Base-by-base conservation (phyloP, 2,888 invertebrate genomes). In the Agrenia bidenticulata region DNA sequence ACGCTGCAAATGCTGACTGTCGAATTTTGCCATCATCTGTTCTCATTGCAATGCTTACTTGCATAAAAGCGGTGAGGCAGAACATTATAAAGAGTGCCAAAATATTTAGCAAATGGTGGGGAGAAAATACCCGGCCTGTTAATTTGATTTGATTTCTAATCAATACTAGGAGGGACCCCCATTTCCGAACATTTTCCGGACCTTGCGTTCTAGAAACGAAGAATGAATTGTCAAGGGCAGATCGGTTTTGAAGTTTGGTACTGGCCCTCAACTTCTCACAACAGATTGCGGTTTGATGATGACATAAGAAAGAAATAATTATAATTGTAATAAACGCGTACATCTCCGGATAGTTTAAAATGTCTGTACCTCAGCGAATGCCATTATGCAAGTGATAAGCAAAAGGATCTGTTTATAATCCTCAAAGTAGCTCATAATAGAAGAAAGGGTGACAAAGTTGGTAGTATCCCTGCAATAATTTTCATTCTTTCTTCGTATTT, bases 61-160 rank as follows among this genome's bases (percentile, higher is more conserved):
- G 51, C 0, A 63, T 39, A 53, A 67, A 67, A 2, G 63, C 39
- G n/a, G 63, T 60, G 23, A 63, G 56, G 27, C 67, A 67, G 5
- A 67, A 39, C 27, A 51, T 60, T 21, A 41, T 23, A 24, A 67
- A 67, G 21, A 63, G 37, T n/a, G 63, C 53, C 24, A 67, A 56
- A 32, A 61, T 41, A 51, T 37, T 42, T 1, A 50, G 5, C 17
- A 63, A 21, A 23, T 61, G 56, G 51, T 63, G 57, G n/a, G 23
- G 15, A 2, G 67, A 49, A 9, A 54, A 49, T 1, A 60, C 57
- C 41, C 27, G 24, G 1, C 42, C 32, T 2, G 57, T 61, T 2
- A 2, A 4, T 15, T 57, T 37, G n/a, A 53, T 56, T 45, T 63
- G 67, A n/a, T 56, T 61, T 21, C 50, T 49, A 9, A 45, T 51